These are phyloP conservation scores for Atherix ibis DNA, from an alignment of 2,888 invertebrate genomes.

Conservation along the genomic window DNA sequence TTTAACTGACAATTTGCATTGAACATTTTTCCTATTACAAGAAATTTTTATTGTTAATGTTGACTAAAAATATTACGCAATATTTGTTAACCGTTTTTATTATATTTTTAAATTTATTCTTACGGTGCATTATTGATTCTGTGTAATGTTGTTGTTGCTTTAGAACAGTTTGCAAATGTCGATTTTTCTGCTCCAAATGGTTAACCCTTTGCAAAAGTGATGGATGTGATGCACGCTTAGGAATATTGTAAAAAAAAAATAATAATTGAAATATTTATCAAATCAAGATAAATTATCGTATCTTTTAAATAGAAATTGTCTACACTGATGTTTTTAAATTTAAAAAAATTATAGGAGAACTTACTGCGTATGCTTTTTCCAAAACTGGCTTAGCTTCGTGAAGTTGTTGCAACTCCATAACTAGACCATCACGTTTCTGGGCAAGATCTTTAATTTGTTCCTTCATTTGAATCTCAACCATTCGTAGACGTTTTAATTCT, in stretches of 20 bases:
- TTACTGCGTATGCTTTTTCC: constrained; percentile 33
- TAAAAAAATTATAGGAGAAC: constrained; percentile 6
- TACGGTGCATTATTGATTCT: constrained; percentile 46
- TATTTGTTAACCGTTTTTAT: too few relatives aligned
- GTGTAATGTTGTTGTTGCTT: constrained; percentile 47
- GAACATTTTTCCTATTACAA: too few relatives aligned
- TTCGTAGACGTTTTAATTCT: constrained; percentile 29
- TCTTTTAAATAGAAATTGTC: not conserved
- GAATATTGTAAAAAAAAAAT: constrained; percentile 2
- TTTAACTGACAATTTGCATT: too few relatives aligned
- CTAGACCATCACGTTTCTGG: constrained; percentile 29
- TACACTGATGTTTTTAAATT: too few relatives aligned
- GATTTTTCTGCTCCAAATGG: constrained; percentile 43
- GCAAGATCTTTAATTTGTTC: constrained; percentile 31
- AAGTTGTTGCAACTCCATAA: constrained; percentile 34
- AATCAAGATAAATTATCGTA: not conserved
- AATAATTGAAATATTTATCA: not conserved
- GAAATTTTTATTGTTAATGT: too few relatives aligned
- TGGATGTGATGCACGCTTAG: constrained; percentile 30
- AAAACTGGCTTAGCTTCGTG: constrained; percentile 32
- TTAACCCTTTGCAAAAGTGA: constrained; percentile 30
- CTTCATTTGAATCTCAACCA: constrained; percentile 28
- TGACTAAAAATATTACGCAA: too few relatives aligned
- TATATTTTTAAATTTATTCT: too few relatives aligned
- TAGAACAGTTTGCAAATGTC: constrained; percentile 43